Percentiles rank a stretch among this genome's conserved stretches.
These are phyloP conservation scores for Sclerurus mexicanus DNA, from an alignment of 2,113 vertebrate species.

Conservation along the genomic window DNA sequence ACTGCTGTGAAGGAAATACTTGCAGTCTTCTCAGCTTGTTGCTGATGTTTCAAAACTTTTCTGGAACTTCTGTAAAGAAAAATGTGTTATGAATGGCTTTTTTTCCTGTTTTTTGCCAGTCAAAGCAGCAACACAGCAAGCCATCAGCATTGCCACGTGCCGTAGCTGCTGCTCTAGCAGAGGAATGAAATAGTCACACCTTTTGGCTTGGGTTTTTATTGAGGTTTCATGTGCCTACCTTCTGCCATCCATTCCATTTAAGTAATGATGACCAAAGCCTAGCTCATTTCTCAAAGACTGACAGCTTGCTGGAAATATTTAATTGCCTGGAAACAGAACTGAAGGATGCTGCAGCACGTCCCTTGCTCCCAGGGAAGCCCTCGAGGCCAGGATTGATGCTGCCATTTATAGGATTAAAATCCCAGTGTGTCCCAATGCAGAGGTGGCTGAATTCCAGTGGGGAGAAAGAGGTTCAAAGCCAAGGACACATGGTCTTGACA, in stretches of 20 bases:
- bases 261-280: not conserved
- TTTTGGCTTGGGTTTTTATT: not conserved
- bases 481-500: slow-evolving; percentile 8
- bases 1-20: not conserved
- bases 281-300: not conserved
- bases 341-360: not conserved
- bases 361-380: not conserved
- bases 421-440: not conserved
- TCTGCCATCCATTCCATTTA: slow-evolving; percentile 25
- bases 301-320: not conserved
- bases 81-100: not conserved
- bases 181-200: not conserved
- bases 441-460: slow-evolving; percentile 5
- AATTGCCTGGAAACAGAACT: not conserved
- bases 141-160: not conserved
- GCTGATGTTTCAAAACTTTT: not conserved
- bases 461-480: not conserved
- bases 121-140: not conserved
- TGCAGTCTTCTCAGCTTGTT: not conserved
- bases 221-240: not conserved
- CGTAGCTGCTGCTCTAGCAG: not conserved
- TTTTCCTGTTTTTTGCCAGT: not conserved
- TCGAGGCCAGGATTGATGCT: not conserved
- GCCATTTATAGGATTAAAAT: slow-evolving; percentile 19
- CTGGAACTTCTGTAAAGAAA: not conserved